Conservation (phyloP, 2,113 vertebrate species). For the Pholis gunnellus region DNA sequence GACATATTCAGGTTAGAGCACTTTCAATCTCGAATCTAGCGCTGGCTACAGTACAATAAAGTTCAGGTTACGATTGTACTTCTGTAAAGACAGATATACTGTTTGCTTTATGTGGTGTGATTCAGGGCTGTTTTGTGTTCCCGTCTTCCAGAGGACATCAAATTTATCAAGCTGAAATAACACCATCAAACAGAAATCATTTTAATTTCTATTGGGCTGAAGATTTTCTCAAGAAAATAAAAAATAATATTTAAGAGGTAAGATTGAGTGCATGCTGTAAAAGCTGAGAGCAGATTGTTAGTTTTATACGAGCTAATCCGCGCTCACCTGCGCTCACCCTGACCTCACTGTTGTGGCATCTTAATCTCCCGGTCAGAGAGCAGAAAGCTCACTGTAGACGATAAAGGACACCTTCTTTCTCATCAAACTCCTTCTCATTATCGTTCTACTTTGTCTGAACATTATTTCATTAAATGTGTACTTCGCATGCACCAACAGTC, state of each 20-base stretch:
- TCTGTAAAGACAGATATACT: too few relatives aligned
- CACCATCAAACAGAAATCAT: not conserved
- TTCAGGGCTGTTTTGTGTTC: not conserved
- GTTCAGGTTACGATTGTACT: not conserved
- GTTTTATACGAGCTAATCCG: conserved; percentile 23
- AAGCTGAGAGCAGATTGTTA: conserved; percentile 33
- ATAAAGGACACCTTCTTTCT: not conserved
- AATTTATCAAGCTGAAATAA: not conserved
- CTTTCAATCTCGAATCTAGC: too few relatives aligned
- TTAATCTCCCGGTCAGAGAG: not conserved
- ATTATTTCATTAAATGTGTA: not conserved
- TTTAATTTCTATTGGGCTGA: not conserved
- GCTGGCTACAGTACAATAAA: not conserved
- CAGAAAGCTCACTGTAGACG: not conserved
- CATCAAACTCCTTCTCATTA: not conserved
- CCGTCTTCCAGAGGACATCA: not conserved
- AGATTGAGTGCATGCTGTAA: conserved; percentile 14
- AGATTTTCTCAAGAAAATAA: not conserved
- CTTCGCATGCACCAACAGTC: not conserved
- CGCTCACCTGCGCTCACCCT: conserved; percentile 21
- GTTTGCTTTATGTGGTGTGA: not conserved
- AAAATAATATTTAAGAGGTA: not conserved
- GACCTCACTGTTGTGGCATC: conserved; percentile 38
- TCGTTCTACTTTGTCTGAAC: not conserved
- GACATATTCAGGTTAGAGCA: not conserved